A percentile compares a stretch with the other conserved stretches of the same genome.
phyloP scores from a whole-genome alignment of 2,888 invertebrate genomes.

The Leptogaster cylindrica region DNA sequence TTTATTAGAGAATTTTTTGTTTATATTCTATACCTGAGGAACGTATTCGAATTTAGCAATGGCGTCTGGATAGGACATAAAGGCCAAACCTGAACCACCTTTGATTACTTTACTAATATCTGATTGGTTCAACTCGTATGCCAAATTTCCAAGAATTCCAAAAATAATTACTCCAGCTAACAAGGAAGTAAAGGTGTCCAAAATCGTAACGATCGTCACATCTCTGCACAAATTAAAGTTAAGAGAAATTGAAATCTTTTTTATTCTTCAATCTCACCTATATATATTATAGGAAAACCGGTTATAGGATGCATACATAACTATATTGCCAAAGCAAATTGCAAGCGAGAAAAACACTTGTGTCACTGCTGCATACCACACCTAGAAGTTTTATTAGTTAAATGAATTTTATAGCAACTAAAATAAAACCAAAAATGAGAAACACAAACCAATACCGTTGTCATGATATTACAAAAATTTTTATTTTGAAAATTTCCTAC shows the following conservation, averaged over 20 bases:
- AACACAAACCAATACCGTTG: not conserved
- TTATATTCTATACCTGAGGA: constrained; percentile 65
- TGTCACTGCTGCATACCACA: constrained; percentile 71
- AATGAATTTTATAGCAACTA: not conserved
- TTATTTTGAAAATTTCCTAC: too few species aligned
- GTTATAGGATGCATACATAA: constrained; percentile 70
- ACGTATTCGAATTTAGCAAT: constrained; percentile 64
- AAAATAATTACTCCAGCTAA: constrained; percentile 84
- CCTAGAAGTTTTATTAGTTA: constrained; percentile 54
- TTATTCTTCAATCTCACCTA: constrained; percentile 56
- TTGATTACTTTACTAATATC: constrained; percentile 72
- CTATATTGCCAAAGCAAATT: constrained; percentile 69
- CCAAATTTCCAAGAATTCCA: constrained; percentile 81
- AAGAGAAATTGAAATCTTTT: constrained; percentile 2
- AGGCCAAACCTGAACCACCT: constrained; percentile 78
- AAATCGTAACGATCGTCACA: constrained; percentile 78
- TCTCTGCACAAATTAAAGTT: constrained; percentile 66
- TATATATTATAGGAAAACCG: constrained; percentile 67
- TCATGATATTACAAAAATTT: constrained; percentile 49
- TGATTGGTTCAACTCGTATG: constrained; percentile 67
- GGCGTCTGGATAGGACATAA: constrained; percentile 73
- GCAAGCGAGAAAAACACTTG: constrained; percentile 71
- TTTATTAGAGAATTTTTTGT: too few species aligned
- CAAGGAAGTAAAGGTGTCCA: constrained; percentile 83
- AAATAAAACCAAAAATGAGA: not conserved